Evolutionary conservation across 2,113 vertebrate species (phyloP).

Genomic region (Forbesichthys agassizii): DNA sequence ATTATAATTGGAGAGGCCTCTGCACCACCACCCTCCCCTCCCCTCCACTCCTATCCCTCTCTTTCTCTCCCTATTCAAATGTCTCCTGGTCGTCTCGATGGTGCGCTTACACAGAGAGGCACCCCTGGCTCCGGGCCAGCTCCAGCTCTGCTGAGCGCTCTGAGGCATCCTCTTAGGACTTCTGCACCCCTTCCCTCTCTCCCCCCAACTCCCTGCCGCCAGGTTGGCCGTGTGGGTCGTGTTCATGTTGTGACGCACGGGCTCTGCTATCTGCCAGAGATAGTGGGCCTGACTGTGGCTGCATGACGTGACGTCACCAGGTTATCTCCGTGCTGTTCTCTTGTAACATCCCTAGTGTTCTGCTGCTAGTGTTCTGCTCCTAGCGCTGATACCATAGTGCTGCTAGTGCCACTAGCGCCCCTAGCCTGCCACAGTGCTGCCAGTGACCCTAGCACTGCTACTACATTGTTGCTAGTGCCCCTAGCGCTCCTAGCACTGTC

Average conservation of each 20-base stretch:
- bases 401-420: no score
- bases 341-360: neutral
- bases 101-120: neutral
- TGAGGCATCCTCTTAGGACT: conserved; percentile 39
- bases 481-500: no score
- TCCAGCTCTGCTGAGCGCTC: conserved; percentile 38
- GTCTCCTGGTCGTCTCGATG: conserved; percentile 26
- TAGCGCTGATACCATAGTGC: no score
- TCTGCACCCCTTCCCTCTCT: conserved; percentile 12
- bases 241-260: conserved; percentile 51
- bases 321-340: conserved; percentile 56
- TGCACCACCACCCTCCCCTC: conserved; percentile 15
- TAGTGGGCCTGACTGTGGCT: conserved; percentile 48
- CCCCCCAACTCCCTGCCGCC: conserved; percentile 14
- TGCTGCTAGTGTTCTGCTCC: conserved; percentile 14
- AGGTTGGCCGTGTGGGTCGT: conserved; percentile 23
- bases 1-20: conserved; percentile 19
- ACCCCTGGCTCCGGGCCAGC: conserved; percentile 41
- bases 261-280: conserved; percentile 53
- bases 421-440: no score
- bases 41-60: conserved; percentile 11
- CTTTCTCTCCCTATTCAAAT: conserved; percentile 49
- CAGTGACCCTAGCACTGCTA: no score
- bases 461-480: no score
- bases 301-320: conserved; percentile 51